Percentiles rank a stretch among this genome's conserved stretches.
phyloP scores from a whole-genome alignment of 92 coral and sea anemone genomes.

The Actinernus sp. region DNA sequence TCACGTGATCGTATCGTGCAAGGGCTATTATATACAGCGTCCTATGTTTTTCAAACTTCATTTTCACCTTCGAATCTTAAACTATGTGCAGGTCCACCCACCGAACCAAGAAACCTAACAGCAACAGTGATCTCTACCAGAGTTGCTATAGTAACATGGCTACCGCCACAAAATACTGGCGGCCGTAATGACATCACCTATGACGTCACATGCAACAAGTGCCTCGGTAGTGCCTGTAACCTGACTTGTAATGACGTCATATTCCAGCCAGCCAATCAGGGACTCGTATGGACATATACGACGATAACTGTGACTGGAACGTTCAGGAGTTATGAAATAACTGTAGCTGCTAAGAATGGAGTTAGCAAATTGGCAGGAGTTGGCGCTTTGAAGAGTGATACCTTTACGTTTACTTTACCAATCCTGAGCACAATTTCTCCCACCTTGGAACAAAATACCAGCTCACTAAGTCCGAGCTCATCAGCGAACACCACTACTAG shows the following conservation, averaged over 20 bases:
- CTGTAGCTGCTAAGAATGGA: slow-evolving; percentile 12
- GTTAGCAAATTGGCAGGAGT: slow-evolving; percentile 12
- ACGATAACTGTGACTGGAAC: background rate
- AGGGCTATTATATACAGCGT: no score
- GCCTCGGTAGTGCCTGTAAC: background rate
- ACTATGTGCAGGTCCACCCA: background rate
- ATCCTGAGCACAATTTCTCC: no score
- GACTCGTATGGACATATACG: background rate
- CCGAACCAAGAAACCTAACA: background rate
- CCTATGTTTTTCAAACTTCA: no score
- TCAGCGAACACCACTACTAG: no score
- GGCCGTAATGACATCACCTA: slow-evolving; percentile 41
- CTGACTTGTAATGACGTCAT: background rate
- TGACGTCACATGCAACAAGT: slow-evolving; percentile 32
- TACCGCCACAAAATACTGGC: slow-evolving; percentile 41
- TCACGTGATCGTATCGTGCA: no score
- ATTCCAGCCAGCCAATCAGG: slow-evolving; percentile 2
- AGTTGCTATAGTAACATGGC: slow-evolving; percentile 27
- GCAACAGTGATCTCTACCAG: background rate
- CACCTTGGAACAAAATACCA: no score
- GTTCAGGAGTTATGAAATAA: slow-evolving; percentile 3
- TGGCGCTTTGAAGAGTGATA: no score
- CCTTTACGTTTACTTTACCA: no score
- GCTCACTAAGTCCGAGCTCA: no score
- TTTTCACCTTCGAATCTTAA: no score